Conservation (phyloP, 2,113 vertebrate species). For the Toxotes jaculatrix region DNA sequence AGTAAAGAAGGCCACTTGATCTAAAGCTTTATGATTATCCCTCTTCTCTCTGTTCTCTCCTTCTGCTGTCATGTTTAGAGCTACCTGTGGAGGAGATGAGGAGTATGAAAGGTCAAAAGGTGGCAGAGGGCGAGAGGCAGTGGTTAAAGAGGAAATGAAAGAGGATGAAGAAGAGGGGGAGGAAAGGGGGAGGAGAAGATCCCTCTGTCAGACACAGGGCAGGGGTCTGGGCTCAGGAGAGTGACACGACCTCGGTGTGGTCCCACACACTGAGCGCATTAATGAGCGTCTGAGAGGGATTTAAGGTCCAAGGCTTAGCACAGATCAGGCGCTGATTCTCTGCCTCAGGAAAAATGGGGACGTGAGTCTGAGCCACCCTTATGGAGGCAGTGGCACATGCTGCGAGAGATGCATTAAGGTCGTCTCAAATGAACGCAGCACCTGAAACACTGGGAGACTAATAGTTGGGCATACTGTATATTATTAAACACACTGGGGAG, state of each 20-base stretch:
- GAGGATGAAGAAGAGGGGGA: slow-evolving; percentile 24
- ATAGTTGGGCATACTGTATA: not conserved
- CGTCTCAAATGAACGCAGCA: slow-evolving; percentile 36
- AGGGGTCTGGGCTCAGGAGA: slow-evolving; percentile 50
- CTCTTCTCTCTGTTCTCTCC: not conserved
- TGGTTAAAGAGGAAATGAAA: slow-evolving; percentile 30
- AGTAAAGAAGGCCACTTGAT: not conserved
- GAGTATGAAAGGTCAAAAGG: slow-evolving; percentile 20
- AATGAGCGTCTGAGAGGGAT: slow-evolving; percentile 76
- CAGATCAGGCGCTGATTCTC: slow-evolving; percentile 72
- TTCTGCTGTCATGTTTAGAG: slow-evolving; percentile 16
- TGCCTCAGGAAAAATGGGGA: slow-evolving; percentile 49
- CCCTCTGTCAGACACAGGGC: slow-evolving; percentile 51
- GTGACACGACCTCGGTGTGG: slow-evolving; percentile 63
- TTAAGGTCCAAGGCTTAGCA: slow-evolving; percentile 72
- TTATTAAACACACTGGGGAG: no score
- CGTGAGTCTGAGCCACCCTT: slow-evolving; percentile 37
- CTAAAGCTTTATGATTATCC: not conserved
- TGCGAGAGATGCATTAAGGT: slow-evolving; percentile 32
- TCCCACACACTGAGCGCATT: slow-evolving; percentile 68
- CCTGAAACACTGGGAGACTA: not conserved
- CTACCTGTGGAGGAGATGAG: slow-evolving; percentile 12
- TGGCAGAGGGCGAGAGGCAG: slow-evolving; percentile 3
- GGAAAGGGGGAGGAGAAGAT: slow-evolving; percentile 47
- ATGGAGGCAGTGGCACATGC: slow-evolving; percentile 3